Evolutionary conservation across 2,113 vertebrate species (phyloP).

Genomic region (Gallinago jamesoni): DNA sequence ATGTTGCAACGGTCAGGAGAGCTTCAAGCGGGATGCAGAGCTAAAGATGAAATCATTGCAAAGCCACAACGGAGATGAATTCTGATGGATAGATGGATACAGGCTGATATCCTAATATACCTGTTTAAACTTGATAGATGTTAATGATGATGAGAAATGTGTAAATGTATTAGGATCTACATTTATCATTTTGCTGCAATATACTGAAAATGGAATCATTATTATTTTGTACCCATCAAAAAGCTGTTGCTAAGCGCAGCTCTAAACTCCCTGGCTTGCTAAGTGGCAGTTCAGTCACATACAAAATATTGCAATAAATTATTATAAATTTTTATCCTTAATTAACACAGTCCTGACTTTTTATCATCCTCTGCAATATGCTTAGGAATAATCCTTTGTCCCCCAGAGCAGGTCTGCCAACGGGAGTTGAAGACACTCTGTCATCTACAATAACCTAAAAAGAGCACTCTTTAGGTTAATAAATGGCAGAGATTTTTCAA

Average conservation of each 20-base stretch:
- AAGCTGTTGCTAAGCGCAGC: background rate
- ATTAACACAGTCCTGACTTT: slow-evolving; percentile 15
- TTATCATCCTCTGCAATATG: background rate
- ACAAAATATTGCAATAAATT: slow-evolving; percentile 34
- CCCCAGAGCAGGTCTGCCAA: background rate
- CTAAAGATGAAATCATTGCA: slow-evolving; percentile 1
- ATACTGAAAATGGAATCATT: slow-evolving; percentile 23
- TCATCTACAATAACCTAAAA: background rate
- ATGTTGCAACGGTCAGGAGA: background rate
- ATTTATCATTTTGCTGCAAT: background rate
- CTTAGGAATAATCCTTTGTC: background rate
- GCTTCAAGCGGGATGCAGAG: background rate
- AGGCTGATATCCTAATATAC: background rate
- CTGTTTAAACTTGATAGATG: slow-evolving; percentile 12
- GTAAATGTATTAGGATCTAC: background rate
- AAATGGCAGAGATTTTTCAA: background rate
- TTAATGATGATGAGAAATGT: background rate
- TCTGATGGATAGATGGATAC: background rate
- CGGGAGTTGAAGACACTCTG: background rate
- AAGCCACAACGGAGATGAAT: background rate
- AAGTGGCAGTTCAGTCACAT: background rate
- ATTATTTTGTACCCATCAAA: slow-evolving; percentile 25
- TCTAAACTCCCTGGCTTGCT: background rate
- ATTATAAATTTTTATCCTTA: slow-evolving; percentile 4
- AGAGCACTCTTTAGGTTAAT: background rate